Base-by-base conservation (phyloP, 2,888 invertebrate species). In the Amphipyra berbera region DNA sequence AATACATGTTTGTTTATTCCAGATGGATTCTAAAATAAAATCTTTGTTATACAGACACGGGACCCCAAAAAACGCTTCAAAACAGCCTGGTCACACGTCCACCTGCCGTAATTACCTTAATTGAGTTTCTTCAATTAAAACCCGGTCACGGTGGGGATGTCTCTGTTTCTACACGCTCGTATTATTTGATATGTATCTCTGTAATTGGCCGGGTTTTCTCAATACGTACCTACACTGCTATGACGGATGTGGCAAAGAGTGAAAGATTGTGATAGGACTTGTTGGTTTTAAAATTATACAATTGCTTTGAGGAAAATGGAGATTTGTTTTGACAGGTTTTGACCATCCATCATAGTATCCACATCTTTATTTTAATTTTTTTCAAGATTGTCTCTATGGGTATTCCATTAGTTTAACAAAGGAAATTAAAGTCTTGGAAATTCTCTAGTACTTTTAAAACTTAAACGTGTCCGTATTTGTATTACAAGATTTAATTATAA, bases 41-140 rank as follows among this genome's bases (percentile, higher is more conserved):
- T 37, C 37, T 37, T 37, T 37, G 3, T 21, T 21, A 21, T 21
- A 21, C 3, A 3, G 21, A 30, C 15, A 64, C 15, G 41, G 65
- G 62, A 73, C 73, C 73, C 75, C 60, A 79, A 79, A 77, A 41
- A 44, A 12, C 44, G 46, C 49, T 62, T 55, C 47, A 71, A 69
- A 78, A 76, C 76, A 63, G 68, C 70, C 68, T 74, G 70, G 81
- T 84, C 82, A 79, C 82, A 78, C 69, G 80, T 84, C 76, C 88
- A 88, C 86, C 87, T 88, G 89, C 82, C 73, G 60, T 69, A 86
- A 86, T 90, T 85, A 84, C 73, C 69, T 78, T 88, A 89, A 89
- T 88, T 87, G 82, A 83, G 83, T 85, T 88, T 89, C 85, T 84
- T 82, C 63, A 78, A 78, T 77, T 79, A 70, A 62, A 73, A 79